Conservation (phyloP, 2,797 vertebrate species). For the Tinamus major region DNA sequence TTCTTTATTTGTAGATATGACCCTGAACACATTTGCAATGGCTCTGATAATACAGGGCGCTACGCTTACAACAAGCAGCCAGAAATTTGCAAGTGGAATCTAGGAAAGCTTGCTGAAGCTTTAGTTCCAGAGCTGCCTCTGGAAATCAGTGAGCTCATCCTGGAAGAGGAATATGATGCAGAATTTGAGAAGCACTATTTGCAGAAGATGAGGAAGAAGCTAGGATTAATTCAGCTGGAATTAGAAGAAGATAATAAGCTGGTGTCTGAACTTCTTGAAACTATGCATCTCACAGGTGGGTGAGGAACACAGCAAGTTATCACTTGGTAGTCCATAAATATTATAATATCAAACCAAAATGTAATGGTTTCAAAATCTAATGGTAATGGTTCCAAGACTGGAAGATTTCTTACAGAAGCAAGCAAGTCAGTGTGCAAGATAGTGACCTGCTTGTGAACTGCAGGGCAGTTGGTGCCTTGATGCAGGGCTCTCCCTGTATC, state of each 20-base stretch:
- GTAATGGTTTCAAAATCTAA: no score
- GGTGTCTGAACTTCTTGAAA: conserved; percentile 88
- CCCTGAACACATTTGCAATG: conserved; percentile 94
- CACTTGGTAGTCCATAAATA: neutral
- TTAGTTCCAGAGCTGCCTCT: conserved; percentile 90
- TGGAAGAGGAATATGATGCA: conserved; percentile 87
- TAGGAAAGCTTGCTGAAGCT: conserved; percentile 91
- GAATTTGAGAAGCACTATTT: conserved; percentile 90
- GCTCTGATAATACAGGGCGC: conserved; percentile 90
- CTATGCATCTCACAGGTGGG: conserved; percentile 93
- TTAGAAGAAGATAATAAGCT: conserved; percentile 87
- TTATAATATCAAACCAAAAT: neutral
- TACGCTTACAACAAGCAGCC: conserved; percentile 95
- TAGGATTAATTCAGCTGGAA: conserved; percentile 87
- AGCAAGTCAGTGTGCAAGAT: no score
- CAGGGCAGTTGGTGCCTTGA: neutral
- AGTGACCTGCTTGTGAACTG: neutral
- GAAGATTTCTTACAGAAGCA: no score
- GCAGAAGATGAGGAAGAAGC: conserved; percentile 92
- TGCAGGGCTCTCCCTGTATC: neutral
- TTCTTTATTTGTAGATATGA: conserved; percentile 86
- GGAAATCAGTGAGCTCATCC: conserved; percentile 80
- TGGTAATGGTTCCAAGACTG: no score
- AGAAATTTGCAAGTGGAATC: conserved; percentile 94
- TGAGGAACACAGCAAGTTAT: neutral